A percentile compares a stretch with the other conserved stretches of the same genome.
Conservation (phyloP, 2,113 vertebrate species). For the Camarhynchus parvulus region DNA sequence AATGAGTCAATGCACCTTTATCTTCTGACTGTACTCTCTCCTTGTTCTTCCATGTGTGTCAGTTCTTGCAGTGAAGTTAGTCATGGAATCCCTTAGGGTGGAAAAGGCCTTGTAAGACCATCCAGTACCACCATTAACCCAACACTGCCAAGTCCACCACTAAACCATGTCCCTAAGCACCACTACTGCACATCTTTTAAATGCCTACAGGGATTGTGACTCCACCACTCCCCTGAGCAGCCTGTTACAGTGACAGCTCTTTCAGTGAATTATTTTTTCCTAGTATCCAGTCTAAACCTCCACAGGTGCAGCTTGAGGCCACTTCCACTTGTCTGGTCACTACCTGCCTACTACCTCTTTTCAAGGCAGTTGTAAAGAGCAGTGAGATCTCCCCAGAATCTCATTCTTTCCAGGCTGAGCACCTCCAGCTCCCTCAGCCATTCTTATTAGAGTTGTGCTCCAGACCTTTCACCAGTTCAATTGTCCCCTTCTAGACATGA, state of each 20-base stretch:
- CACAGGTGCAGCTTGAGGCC: neutral
- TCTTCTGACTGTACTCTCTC: neutral
- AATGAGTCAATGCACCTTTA: conserved; percentile 36
- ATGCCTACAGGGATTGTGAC: neutral
- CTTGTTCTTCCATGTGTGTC: neutral
- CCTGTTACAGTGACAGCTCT: neutral
- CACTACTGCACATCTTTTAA: neutral
- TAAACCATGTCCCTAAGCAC: neutral
- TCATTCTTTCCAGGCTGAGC: neutral
- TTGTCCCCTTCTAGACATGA: neutral
- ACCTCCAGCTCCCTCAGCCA: neutral
- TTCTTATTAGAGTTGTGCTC: no score
- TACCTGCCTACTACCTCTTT: neutral
- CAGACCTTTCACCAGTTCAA: neutral
- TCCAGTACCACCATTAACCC: neutral
- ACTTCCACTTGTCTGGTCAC: neutral
- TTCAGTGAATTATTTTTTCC: neutral
- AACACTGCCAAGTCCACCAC: neutral
- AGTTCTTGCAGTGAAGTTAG: neutral
- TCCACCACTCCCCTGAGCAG: neutral
- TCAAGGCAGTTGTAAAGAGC: neutral
- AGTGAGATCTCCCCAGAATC: neutral
- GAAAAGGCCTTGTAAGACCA: neutral
- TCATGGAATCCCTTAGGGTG: neutral
- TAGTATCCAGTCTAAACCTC: neutral